phyloP scores from a whole-genome alignment of 2,888 invertebrate genomes.

The Allophyes oxyacanthae region DNA sequence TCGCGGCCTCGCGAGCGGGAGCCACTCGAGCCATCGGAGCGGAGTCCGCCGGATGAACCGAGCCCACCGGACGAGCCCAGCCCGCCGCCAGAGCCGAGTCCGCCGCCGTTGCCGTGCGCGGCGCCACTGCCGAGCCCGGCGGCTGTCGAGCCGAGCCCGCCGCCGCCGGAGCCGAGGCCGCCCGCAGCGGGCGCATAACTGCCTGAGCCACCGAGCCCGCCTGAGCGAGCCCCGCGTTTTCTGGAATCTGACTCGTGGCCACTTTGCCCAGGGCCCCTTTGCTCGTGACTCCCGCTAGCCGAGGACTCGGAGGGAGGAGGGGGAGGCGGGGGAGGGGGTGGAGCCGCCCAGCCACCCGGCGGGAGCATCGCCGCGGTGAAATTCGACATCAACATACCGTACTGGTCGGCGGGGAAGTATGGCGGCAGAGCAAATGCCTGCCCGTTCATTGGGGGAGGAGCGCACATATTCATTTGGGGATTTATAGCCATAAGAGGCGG shows the following conservation, averaged over 20 bases:
- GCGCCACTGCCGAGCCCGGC: conserved; percentile 59
- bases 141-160: conserved; percentile 63
- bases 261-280: conserved; percentile 77
- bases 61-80: conserved; percentile 62
- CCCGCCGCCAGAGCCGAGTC: conserved; percentile 65
- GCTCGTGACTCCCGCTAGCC: conserved; percentile 73
- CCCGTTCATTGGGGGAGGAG: conserved; percentile 77
- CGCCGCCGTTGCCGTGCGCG: conserved; percentile 60
- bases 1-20: conserved; percentile 75
- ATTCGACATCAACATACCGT: conserved; percentile 79
- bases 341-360: conserved; percentile 74
- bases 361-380: conserved; percentile 65
- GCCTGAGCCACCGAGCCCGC: conserved; percentile 60
- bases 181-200: conserved; percentile 61
- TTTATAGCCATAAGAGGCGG: conserved; percentile 81
- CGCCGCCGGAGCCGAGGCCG: conserved; percentile 66
- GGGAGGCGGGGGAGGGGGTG: conserved; percentile 80
- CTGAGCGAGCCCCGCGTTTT: conserved; percentile 76
- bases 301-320: conserved; percentile 71
- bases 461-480: conserved; percentile 82
- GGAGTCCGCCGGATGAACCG: conserved; percentile 60
- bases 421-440: conserved; percentile 77
- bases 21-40: conserved; percentile 55
- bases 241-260: conserved; percentile 86
- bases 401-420: conserved; percentile 82